Evolutionary conservation across 1,140 invertebrate genomes (phyloP).

Genomic region (Drosophila kanapiae): DNA sequence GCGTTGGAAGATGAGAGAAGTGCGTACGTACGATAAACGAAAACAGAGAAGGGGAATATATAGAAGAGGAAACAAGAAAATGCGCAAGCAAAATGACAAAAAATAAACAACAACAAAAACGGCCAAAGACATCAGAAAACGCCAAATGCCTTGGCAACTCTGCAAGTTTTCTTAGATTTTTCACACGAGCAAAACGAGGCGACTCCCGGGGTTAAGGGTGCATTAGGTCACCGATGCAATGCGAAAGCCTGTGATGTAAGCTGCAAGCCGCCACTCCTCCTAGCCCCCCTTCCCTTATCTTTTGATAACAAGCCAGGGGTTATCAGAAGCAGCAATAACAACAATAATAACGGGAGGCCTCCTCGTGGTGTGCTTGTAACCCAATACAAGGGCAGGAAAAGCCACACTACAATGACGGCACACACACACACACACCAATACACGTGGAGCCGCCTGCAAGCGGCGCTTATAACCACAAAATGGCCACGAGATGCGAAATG

Average conservation of each 20-base stretch:
- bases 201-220: constrained; percentile 38
- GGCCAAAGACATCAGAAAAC: constrained; percentile 9
- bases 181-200: constrained; percentile 11
- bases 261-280: constrained; percentile 23
- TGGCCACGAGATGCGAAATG: constrained; percentile 38
- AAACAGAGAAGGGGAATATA: constrained; percentile 24
- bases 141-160: constrained; percentile 26
- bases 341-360: constrained; percentile 28
- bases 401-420: constrained; percentile 22
- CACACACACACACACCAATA: constrained; percentile 33
- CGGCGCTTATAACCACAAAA: constrained; percentile 74
- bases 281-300: neutral
- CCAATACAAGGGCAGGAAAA: constrained; percentile 23
- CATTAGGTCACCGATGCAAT: constrained; percentile 50
- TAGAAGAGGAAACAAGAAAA: constrained; percentile 32
- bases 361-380: constrained; percentile 48
- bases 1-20: constrained; percentile 26
- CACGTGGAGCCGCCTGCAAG: constrained; percentile 58
- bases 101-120: constrained; percentile 52
- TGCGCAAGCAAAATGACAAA: constrained; percentile 27
- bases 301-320: constrained; percentile 58
- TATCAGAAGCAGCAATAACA: constrained; percentile 54
- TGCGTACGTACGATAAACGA: constrained; percentile 36
- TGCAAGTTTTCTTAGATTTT: constrained; percentile 25
- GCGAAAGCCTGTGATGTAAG: constrained; percentile 40